Evolutionary conservation across 2,888 invertebrate species (phyloP), one percentile per base, ranked within the genome.

Genomic region (Orthonevra nobilis): DNA sequence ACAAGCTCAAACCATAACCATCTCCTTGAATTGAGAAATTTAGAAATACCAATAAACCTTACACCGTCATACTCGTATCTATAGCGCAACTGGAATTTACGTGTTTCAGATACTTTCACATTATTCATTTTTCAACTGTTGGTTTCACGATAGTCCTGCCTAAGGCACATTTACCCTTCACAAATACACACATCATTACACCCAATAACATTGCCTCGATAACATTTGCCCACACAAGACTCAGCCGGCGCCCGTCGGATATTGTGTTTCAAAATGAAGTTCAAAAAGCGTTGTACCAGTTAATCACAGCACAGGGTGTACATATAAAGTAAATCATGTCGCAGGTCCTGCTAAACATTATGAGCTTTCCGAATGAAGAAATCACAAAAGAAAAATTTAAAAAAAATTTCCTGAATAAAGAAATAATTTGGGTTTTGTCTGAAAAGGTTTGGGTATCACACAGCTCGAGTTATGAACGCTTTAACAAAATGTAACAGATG

Each of bases 271-370:
- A 12, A 7, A 30, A 56, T 56, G 28, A 6, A 56, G 30, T 42
- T 42, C 30, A 28, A 56, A 56, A 12, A n/a, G 28, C 56, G 20
- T 30, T 42, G 40, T 40, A 56, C 30, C 30, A 19, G 12, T 30
- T 28, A 30, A 40, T 30, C 40, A n/a, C 10, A 10, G 10, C 10
- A 20, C 30, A 30, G 20, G 40, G 30, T 28, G 26, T 23, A 38
- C 17, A 52, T 38, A 52, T 52, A 38, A 30, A 54, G n/a, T 15
- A 36, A 38, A 28, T 38, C 54, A 38, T n/a, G n/a, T n/a, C n/a
- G n/a, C n/a, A n/a, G n/a, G n/a, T n/a, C n/a, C n/a, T n/a, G n/a
- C n/a, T n/a, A n/a, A n/a, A n/a, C n/a, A n/a, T n/a, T n/a, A n/a
- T n/a, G n/a, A n/a, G n/a, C n/a, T n/a, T n/a, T n/a, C n/a, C n/a